Evolutionary conservation across 2,797 vertebrate genomes (phyloP).

Genomic region (Chelonia mydas): DNA sequence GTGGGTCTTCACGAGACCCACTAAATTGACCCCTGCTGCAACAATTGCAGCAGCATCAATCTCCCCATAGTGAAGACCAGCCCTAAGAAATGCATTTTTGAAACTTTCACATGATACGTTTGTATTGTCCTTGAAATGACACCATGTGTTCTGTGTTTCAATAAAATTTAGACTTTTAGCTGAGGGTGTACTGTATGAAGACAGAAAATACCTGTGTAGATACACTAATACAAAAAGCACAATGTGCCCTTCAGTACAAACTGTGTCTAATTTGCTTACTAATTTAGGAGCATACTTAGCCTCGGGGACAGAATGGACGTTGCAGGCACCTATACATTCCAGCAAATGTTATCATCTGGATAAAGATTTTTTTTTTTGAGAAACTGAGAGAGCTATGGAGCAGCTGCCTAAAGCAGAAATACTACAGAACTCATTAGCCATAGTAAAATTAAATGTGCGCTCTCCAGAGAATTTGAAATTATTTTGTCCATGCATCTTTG

Average conservation of each 20-base stretch:
- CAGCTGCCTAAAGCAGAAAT: slow-evolving; percentile 53
- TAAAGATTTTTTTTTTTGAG: neutral
- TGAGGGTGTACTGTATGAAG: neutral
- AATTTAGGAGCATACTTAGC: neutral
- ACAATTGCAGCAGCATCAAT: too few species aligned
- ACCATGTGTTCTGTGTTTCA: neutral
- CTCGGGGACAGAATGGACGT: neutral
- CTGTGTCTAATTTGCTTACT: neutral
- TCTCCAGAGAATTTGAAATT: slow-evolving; percentile 41
- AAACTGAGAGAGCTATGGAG: neutral
- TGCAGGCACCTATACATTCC: neutral
- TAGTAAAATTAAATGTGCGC: slow-evolving; percentile 44
- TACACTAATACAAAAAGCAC: neutral
- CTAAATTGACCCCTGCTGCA: too few species aligned
- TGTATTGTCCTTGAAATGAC: neutral
- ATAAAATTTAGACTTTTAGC: neutral
- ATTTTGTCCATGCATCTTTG: slow-evolving; percentile 26
- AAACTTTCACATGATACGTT: neutral
- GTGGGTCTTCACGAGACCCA: too few species aligned
- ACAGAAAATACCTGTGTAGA: neutral
- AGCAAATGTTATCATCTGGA: neutral
- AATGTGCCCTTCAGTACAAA: neutral
- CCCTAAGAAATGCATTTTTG: neutral
- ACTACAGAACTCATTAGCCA: slow-evolving; percentile 52
- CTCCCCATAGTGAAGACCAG: too few species aligned